These are phyloP conservation scores for Melanotaenia parkinsoni DNA, from an alignment of 2,797 vertebrate genomes.

Conservation along the genomic window DNA sequence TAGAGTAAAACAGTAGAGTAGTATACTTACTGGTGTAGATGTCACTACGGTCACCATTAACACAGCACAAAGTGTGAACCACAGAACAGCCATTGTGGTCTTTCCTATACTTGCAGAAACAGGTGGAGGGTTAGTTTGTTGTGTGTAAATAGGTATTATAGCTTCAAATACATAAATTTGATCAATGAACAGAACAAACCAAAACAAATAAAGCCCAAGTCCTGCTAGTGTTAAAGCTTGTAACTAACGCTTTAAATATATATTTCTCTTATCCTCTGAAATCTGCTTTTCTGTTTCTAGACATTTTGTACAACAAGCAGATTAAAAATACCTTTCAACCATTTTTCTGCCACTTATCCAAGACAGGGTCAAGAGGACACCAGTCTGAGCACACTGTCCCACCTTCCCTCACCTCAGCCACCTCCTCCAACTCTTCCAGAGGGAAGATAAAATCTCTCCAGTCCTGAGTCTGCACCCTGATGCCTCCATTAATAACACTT, in stretches of 20 bases:
- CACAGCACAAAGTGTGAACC: conserved; percentile 20
- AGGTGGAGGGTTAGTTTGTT: neutral
- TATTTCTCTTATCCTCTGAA: neutral
- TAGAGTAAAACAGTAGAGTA: neutral
- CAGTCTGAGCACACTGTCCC: no score
- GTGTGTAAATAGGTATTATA: neutral
- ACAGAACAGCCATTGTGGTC: conserved; percentile 34
- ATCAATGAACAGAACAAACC: neutral
- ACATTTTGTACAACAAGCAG: neutral
- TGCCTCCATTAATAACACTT: neutral
- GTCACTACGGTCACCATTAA: conserved; percentile 48
- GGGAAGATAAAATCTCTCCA: neutral
- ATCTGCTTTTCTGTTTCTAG: neutral
- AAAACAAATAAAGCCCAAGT: neutral
- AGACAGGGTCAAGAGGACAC: no score
- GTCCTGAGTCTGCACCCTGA: no score
- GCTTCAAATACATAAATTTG: neutral
- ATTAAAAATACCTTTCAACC: neutral
- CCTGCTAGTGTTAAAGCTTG: neutral
- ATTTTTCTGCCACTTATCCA: neutral
- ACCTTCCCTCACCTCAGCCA: no score
- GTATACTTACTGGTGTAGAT: conserved; percentile 65
- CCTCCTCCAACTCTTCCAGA: neutral
- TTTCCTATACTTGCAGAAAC: conserved; percentile 28
- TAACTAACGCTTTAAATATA: no score